phyloP scores from a whole-genome alignment of 1,140 invertebrate species.

The Drosophila pandora region DNA sequence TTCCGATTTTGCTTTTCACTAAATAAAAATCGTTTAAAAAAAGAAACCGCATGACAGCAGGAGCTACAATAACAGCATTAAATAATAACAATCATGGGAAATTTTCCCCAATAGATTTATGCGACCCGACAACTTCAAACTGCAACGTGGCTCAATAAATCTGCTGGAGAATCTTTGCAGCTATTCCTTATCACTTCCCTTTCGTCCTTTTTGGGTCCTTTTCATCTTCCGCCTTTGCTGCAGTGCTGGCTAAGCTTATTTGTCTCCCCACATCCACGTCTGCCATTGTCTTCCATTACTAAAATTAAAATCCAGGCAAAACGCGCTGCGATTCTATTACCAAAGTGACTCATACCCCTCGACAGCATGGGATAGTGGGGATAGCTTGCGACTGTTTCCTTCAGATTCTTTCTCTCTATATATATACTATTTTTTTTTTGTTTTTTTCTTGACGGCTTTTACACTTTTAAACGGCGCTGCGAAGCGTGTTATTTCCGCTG shows the following conservation, averaged over 20 bases:
- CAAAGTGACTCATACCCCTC: constrained; percentile 68
- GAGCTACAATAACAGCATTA: constrained; percentile 60
- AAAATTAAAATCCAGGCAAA: constrained; percentile 76
- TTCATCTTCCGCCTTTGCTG: constrained; percentile 29
- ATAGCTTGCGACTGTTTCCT: constrained; percentile 35
- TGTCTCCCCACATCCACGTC: constrained; percentile 52
- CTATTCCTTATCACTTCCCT: constrained; percentile 1
- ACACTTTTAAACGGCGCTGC: constrained; percentile 76
- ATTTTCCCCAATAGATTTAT: constrained; percentile 69
- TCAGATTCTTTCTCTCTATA: constrained; percentile 20
- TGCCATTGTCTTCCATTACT: constrained; percentile 78
- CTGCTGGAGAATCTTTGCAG: constrained; percentile 34
- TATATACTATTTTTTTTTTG: constrained; percentile 20
- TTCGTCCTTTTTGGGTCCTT: constrained; percentile 6
- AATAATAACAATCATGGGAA: constrained; percentile 80
- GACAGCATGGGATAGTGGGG: neutral
- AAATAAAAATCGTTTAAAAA: constrained; percentile 46
- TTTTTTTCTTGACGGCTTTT: constrained; percentile 67
- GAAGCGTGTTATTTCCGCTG: constrained; percentile 73
- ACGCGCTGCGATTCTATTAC: constrained; percentile 77
- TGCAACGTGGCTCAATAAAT: constrained; percentile 76
- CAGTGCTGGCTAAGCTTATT: constrained; percentile 68
- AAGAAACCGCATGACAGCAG: constrained; percentile 58
- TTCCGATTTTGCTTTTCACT: constrained; percentile 70
- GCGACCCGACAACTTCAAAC: constrained; percentile 71